Base-by-base conservation (phyloP, 1,140 invertebrate genomes). In the Teleogryllus occipitalis region DNA sequence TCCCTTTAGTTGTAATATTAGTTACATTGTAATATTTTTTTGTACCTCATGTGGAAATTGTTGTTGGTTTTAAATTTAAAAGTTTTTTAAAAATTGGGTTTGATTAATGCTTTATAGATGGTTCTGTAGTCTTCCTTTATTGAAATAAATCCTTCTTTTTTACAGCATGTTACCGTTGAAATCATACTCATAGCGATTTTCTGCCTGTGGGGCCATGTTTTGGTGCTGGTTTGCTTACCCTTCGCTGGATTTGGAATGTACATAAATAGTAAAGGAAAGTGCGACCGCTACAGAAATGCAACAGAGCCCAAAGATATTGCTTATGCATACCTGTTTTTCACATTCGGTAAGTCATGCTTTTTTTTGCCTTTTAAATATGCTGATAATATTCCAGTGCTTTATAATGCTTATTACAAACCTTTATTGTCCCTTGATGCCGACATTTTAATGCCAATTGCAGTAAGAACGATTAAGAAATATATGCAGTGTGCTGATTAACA, bases 231-330 rank as follows among this genome's bases (percentile, higher is more conserved):
- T 0, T 94, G 91, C 84, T 85, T 93, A 73, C 94, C 94, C 3
- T 89, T 96, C 81, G 83, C 92, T 77, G 94, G 94, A 22, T 93
- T 96, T 83, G 94, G 94, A 6, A 87, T 93, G 8, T 96, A 95
- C 85, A 65, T 65, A 18, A 94, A 92, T 82, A 83, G 84, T 47
- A 83, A 84, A 7, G 81, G 80, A 7, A 84, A 86, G 76, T 96
- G 94, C 83, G 84, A 87, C 5, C 89, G 94, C 18, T 95, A 95
- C 85, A 88, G 93, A 78, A 89, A 92, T 82, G 95, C 92, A 0
- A 88, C 86, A 0, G 85, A 89, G 18, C 83, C 88, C 1, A 84
- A 86, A 14, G 93, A 95, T 85, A 87, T 93, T 65, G 89, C 90
- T 8, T 96, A 96, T 82, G 93, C 94, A 22, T 93, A 93, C 83